A percentile compares a stretch with the other conserved stretches of the same genome.
phyloP scores from a whole-genome alignment of 2,797 vertebrate species.

The Microctenopoma stevenorrisi region DNA sequence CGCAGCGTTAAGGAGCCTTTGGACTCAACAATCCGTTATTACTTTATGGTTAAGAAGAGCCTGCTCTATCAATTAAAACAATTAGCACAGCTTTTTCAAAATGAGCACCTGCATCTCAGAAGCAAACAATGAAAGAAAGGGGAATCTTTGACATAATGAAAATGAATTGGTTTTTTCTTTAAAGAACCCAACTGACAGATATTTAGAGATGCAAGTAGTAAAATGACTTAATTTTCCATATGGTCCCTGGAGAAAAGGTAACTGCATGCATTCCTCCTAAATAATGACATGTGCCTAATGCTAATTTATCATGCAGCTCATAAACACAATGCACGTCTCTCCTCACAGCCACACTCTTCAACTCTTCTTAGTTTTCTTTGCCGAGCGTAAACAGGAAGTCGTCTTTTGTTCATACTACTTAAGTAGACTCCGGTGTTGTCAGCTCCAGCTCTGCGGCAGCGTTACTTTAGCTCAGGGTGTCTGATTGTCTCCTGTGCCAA shows the following conservation, averaged over 20 bases:
- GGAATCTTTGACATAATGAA: conserved; percentile 3
- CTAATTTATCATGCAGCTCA: conserved; percentile 28
- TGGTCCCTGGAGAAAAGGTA: conserved; percentile 1
- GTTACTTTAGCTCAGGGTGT: background rate
- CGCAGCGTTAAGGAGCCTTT: background rate
- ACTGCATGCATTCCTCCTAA: conserved; percentile 3
- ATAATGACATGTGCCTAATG: conserved; percentile 17
- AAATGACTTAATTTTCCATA: conserved; percentile 5
- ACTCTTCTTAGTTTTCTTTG: conserved; percentile 5
- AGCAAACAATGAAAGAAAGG: background rate
- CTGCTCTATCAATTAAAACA: too few species aligned
- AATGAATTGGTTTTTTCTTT: conserved; percentile 18
- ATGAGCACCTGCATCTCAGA: background rate
- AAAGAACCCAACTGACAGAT: background rate
- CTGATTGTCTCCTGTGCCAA: conserved; percentile 10
- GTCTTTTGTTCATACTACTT: conserved; percentile 4
- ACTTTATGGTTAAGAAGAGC: background rate
- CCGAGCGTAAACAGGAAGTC: conserved; percentile 1
- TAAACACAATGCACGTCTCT: conserved; percentile 18
- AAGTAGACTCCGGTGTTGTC: background rate
- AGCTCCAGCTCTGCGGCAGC: background rate
- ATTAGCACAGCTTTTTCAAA: background rate
- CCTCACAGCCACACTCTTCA: background rate
- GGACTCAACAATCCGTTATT: background rate
- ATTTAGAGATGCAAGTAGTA: conserved; percentile 15